These are phyloP conservation scores for Chydorus sphaericus DNA, from an alignment of 2,888 invertebrate species.

Conservation along the genomic window DNA sequence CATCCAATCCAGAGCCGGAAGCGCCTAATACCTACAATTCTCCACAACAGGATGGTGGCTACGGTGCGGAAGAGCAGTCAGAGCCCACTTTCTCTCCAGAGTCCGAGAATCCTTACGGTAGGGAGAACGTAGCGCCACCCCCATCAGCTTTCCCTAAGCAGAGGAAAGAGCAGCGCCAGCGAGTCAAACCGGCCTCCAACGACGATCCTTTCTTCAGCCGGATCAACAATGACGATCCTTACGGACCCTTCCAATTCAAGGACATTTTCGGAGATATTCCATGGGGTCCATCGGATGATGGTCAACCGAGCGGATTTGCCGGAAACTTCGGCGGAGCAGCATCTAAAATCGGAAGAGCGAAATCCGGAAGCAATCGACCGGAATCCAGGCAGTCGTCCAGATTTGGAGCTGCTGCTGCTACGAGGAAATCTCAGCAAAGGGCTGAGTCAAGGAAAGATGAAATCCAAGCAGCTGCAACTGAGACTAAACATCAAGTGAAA, in stretches of 20 bases:
- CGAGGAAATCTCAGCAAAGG: no score
- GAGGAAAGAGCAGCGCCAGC: background rate
- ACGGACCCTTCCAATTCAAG: background rate
- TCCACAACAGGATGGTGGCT: background rate
- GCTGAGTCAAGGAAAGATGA: no score
- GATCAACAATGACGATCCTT: background rate
- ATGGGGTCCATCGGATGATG: background rate
- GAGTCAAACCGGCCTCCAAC: background rate
- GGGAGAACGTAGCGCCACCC: background rate
- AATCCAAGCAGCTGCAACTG: no score
- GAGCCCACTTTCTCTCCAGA: background rate
- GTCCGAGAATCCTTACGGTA: background rate
- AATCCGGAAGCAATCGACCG: background rate
- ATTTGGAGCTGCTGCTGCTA: no score
- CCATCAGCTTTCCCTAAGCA: background rate
- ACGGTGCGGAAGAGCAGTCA: background rate
- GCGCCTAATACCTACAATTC: background rate
- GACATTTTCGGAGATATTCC: background rate
- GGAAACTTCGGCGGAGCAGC: background rate
- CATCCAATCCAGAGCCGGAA: background rate
- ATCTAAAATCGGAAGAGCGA: no score
- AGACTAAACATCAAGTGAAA: no score
- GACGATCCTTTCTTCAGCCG: constrained; percentile 4
- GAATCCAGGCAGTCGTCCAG: background rate
- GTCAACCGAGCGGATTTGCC: background rate